Evolutionary conservation across 2,797 vertebrate species (phyloP), one percentile per base, ranked within the genome.

Genomic region (Sebastes aleutianus): DNA sequence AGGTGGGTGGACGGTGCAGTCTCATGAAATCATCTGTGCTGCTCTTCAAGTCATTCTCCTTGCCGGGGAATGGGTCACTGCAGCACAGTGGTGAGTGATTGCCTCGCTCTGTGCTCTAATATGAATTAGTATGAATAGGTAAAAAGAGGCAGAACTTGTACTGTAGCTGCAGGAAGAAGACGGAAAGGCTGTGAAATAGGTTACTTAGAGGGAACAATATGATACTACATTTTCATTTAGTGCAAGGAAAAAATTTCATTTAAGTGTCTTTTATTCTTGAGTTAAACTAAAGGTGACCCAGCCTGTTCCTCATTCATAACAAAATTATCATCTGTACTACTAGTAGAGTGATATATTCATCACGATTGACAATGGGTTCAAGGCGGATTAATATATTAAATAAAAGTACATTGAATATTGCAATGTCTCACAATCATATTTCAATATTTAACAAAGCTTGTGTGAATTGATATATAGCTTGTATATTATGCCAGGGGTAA

Each of bases 1-100:
- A 93, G 90, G 76, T 89, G 90, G 88, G 89, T 81, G 87, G 90
- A 86, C 89, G 78, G 34, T 58, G 86, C 87, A 89, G 90, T 93
- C 89, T 92, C 82, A 75, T 85, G 86, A 88, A 94, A 93, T 95
- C 85, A 89, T 90, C 85, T 85, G 67, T 39, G 73, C 90, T 87
- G 84, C 90, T 93, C 85, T 87, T 93, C 63, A 85, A 84, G 85
- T 91, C 91, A 36, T 91, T 91, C 83, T 89, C 88, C 80, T 83
- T 87, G 85, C 78, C 22, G 43, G 65, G 74, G 83, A 91, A 78
- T 47, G 78, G 87, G 90, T 93, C 93, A 93, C 79, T 76, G 79
- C 78, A 76, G 78, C 77, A 72, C 29, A 53, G 76, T 5, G 39
- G 64, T 89, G 85, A 89, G 32, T 53, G 82, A 90, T 82, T 82